Conservation (phyloP, 2,113 vertebrate species). For the Takifugu flavidus region DNA sequence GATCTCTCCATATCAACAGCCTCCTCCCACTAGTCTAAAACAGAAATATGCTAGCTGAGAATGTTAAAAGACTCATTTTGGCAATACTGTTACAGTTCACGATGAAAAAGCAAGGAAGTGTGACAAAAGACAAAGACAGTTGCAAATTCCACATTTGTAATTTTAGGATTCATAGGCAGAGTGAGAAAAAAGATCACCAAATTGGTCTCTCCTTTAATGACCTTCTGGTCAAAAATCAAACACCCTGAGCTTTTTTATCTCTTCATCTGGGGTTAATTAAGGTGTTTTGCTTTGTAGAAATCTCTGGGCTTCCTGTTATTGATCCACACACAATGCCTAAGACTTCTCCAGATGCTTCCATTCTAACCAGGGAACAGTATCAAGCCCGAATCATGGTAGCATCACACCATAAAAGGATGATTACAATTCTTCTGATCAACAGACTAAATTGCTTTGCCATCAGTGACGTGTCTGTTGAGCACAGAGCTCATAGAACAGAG, state of each 20-base stretch:
- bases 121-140: neutral
- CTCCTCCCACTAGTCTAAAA: constrained; percentile 39
- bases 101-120: neutral
- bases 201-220: too few species aligned
- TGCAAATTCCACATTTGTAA: neutral
- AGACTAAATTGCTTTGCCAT: too few species aligned
- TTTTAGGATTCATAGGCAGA: neutral
- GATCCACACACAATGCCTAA: too few species aligned
- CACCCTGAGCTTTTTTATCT: too few species aligned
- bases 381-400: neutral
- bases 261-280: too few species aligned
- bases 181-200: too few species aligned
- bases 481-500: neutral
- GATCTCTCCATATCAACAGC: constrained; percentile 57
- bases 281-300: too few species aligned
- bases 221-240: too few species aligned
- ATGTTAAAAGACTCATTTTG: constrained; percentile 41
- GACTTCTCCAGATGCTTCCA: too few species aligned
- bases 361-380: too few species aligned
- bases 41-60: constrained; percentile 41
- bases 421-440: neutral
- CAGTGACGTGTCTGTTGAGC: neutral
- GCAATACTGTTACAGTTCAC: constrained; percentile 21
- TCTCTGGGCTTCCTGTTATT: too few species aligned
- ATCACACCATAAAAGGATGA: constrained; percentile 1